Evolutionary conservation across 2,888 invertebrate species (phyloP), one percentile per base, ranked within the genome.

Genomic region (Copidosoma aretas): DNA sequence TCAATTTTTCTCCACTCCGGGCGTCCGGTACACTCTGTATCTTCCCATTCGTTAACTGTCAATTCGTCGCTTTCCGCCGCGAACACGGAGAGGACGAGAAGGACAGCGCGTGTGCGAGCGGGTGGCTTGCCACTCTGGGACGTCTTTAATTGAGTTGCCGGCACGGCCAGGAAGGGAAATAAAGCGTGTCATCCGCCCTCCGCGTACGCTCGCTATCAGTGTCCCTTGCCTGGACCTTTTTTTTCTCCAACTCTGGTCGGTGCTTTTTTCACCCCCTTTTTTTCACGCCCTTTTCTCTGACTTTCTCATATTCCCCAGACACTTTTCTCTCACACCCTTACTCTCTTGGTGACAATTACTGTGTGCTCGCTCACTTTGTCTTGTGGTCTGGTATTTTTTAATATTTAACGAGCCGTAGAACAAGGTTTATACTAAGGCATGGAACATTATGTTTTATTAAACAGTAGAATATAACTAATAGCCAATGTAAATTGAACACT

Each of bases 141-240:
- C 80, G 77, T 82, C 82, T 83, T 82, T 83, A 83, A 83, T 83
- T 83, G 81, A 81, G 81, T 82, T 82, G 79, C 77, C 82, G 77
- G 80, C 78, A 80, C 75, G 74, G 76, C 75, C 68, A 74, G 3
- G 76, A 67, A 73, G 73, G 73, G 76, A 79, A 79, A 81, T 81
- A 79, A 80, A 81, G 80, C 75, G 76, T 78, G 77, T 79, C 76
- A 76, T 73, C 75, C 66, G 70, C 54, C 59, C 59, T 49, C 21
- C 54, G 54, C 21, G 22, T 64, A 32, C 64, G 61, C 49, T 8
- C 61, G 25, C 61, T 66, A 56, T 67, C 64, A 54, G 51, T 60
- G 56, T 60, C 60, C 39, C 59, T 58, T 19, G 43, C 51, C 51
- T 58, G 62, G 25, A 49, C 53, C 49, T 67, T 61, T 66, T 56